phyloP scores from a whole-genome alignment of 2,797 vertebrate species.

The Neosilurus hyrtlii region DNA sequence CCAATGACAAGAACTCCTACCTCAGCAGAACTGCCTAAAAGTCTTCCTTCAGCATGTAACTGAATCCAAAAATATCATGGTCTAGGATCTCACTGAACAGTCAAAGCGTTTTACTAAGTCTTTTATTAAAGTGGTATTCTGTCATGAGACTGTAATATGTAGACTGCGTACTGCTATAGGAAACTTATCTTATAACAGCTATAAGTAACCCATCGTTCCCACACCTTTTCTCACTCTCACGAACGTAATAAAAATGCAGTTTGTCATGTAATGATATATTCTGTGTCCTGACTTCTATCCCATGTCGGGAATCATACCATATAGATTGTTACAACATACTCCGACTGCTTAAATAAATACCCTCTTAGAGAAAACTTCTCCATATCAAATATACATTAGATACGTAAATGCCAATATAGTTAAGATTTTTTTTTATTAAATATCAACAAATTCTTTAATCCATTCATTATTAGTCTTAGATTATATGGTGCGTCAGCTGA shows the following conservation, averaged over 20 bases:
- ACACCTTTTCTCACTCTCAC: neutral
- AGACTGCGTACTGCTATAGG: neutral
- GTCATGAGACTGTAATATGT: neutral
- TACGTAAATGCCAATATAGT: neutral
- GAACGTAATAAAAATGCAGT: conserved; percentile 1
- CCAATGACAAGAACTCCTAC: conserved; percentile 72
- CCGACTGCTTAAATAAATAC: neutral
- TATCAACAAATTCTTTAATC: neutral
- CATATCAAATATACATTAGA: neutral
- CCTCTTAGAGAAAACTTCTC: neutral
- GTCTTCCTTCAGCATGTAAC: conserved; percentile 38
- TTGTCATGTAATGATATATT: neutral
- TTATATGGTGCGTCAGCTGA: no score
- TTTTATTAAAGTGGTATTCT: neutral
- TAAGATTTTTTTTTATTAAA: neutral
- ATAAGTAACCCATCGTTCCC: neutral
- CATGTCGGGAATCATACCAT: neutral
- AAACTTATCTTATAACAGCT: neutral
- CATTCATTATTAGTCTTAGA: neutral
- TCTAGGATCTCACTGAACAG: conserved; percentile 18
- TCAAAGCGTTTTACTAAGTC: neutral
- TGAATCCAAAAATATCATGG: conserved; percentile 17
- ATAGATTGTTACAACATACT: neutral
- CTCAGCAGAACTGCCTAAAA: conserved; percentile 62
- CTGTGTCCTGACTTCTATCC: neutral